Evolutionary conservation across 2,888 invertebrate genomes (phyloP), one percentile per base, ranked within the genome.

Genomic region (Orthosia incerta): DNA sequence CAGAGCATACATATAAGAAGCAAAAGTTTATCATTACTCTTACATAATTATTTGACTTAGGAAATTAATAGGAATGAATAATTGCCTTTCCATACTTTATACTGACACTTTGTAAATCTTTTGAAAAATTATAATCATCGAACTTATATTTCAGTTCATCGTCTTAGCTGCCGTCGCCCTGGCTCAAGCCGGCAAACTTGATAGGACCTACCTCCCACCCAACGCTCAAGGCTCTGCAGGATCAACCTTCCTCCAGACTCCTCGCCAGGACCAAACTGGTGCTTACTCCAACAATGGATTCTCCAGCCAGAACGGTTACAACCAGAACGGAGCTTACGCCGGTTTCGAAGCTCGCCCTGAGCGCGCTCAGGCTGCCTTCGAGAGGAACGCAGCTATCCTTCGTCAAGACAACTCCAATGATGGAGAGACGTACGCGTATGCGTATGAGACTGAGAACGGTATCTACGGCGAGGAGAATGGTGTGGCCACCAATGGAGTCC

Each of bases 371-470:
- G 39, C 39, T 39, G 39, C 39, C 9, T 9, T 39, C 39, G 39
- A 39, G 39, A 39, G 39, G 4, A 39, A 39, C 39, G 95, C 95
- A 48, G 94, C 93, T n/a, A 93, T 95, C 61, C 91, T 96, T 63
- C 93, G 95, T 50, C 93, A 93, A 77, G 93, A 93, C 69, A 93
- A 89, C 76, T 88, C 93, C 53, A 94, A 94, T 72, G 91, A 95
- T 87, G 95, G 95, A 75, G 94, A 95, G 59, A 91, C 89, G 46
- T 96, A 93, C 81, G 89, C 94, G 0, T 96, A 94, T 65, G 92
- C 93, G 72, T 96, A 91, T 82, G 95, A 96, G 79, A 95, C 96
- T 50, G 94, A 95, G 68, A 96, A 96, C 74, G 95, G 95, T 2
- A 95, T 96, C 46, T 88, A 85, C 70, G 95, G 93, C 9, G 39